These are phyloP conservation scores for Synergus itoensis DNA, from an alignment of 2,888 invertebrate species.

Conservation along the genomic window DNA sequence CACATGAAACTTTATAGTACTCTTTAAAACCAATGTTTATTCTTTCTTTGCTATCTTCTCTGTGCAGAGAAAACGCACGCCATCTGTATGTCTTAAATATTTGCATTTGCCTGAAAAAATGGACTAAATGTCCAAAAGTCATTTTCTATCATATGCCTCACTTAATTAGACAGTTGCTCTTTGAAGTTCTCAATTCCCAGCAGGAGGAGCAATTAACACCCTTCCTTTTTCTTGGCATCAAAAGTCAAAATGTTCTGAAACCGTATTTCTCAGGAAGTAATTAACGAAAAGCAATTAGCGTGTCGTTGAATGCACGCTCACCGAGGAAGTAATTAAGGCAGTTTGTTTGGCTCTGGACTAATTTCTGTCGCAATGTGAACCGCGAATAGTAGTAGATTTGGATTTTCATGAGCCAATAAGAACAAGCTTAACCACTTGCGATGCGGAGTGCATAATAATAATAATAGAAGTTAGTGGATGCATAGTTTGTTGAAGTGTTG, in stretches of 20 bases:
- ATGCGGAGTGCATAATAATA: background rate
- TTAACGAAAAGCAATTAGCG: constrained; percentile 24
- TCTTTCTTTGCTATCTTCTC: no score
- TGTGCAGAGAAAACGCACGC: no score
- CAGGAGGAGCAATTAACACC: constrained; percentile 22
- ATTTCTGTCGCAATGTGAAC: background rate
- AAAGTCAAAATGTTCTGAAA: constrained; percentile 20
- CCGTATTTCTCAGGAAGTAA: constrained; percentile 22
- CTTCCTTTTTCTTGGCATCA: constrained; percentile 7
- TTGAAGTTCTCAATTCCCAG: background rate
- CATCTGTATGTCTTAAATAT: no score
- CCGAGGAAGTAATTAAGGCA: background rate
- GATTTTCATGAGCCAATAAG: constrained; percentile 29
- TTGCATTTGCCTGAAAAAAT: no score
- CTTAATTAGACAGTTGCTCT: constrained; percentile 12
- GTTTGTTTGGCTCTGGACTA: background rate
- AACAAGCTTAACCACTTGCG: background rate
- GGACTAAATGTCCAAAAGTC: background rate
- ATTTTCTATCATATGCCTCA: constrained; percentile 22
- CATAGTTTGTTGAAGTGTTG: no score
- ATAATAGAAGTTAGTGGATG: no score
- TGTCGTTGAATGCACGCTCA: background rate
- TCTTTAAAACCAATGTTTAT: no score
- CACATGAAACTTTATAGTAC: no score
- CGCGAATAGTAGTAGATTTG: background rate